These are phyloP conservation scores for Alentia gelatinosa DNA, from an alignment of 2,888 invertebrate genomes.

Conservation along the genomic window DNA sequence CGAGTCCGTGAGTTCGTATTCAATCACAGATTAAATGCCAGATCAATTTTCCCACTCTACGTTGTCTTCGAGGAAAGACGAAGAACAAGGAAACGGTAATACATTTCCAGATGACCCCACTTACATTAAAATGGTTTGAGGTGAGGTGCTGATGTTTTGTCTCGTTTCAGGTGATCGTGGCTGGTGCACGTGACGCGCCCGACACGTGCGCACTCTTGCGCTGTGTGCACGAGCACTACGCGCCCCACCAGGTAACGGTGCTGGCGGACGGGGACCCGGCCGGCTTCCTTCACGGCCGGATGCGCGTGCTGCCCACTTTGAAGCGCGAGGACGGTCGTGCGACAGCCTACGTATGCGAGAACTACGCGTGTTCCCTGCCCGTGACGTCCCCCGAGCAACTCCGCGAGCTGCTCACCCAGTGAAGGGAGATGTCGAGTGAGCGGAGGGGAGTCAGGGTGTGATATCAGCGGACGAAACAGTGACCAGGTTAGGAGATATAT, in stretches of 20 bases:
- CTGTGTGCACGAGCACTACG: constrained; percentile 85
- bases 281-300: constrained; percentile 78
- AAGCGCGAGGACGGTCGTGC: constrained; percentile 84
- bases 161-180: constrained; percentile 78
- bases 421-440: background rate
- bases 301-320: constrained; percentile 73
- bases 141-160: too few relatives aligned
- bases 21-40: too few relatives aligned
- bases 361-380: constrained; percentile 88
- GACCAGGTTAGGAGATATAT: too few relatives aligned
- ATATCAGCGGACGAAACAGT: too few relatives aligned
- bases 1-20: too few relatives aligned
- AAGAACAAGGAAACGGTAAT: too few relatives aligned
- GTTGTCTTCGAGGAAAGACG: too few relatives aligned
- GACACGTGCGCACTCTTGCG: constrained; percentile 86
- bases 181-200: constrained; percentile 85
- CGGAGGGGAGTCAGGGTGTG: background rate
- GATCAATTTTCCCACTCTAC: too few relatives aligned
- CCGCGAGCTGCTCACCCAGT: background rate
- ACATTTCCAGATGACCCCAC: too few relatives aligned
- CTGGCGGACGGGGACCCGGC: constrained; percentile 82
- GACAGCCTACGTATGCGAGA: constrained; percentile 89
- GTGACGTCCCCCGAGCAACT: constrained; percentile 86
- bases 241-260: constrained; percentile 86
- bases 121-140: too few relatives aligned